Base-by-base conservation (phyloP, 2,888 invertebrate species). In the Xanthorhoe spadicearia region DNA sequence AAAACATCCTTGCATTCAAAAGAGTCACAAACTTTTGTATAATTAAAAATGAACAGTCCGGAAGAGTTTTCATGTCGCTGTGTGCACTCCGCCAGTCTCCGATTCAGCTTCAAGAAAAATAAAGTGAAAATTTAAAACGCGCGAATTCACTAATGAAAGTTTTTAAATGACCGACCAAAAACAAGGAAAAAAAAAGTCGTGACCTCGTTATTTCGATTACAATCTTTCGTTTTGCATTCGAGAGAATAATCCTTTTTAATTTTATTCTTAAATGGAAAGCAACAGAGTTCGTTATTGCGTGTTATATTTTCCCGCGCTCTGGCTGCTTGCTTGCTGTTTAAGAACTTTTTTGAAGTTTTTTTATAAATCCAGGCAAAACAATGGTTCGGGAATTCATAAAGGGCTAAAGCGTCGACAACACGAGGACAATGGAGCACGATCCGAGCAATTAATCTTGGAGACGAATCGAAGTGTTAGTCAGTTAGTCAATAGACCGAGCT, bases 111-210 rank as follows among this genome's bases (percentile, higher is more conserved):
- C 73, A 83, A 85, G 86, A 83, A 85, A 81, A 84, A 85, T 86
- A 87, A 87, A 88, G 84, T 85, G 82, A 81, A 83, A 83, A 82
- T 80, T 84, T 84, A 85, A 79, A 77, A 86, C 82, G 83, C 86
- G 82, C 86, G 86, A 87, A 89, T 88, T 89, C 90, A 89, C 90
- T 90, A 90, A 91, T 90, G 89, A 90, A 91, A 90, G 86, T 90
- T 90, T 68, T 89, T 87, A 90, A 91, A 90, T 87, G 86, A 87
- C 88, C 85, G 83, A 82, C 87, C 83, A 87, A 88, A 32, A 71
- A 74, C 72, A 74, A 67, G 66, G 48, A 85, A 84, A 85, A 87
- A 87, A 89, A 86, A 83, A 75, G 75, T 77, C 79, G 76, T 87
- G 90, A 90, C 90, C 90, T 88, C 90, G 88, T 90, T 90, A 89